Evolutionary conservation across 2,888 invertebrate genomes (phyloP).

Genomic region (Ctena decussata): DNA sequence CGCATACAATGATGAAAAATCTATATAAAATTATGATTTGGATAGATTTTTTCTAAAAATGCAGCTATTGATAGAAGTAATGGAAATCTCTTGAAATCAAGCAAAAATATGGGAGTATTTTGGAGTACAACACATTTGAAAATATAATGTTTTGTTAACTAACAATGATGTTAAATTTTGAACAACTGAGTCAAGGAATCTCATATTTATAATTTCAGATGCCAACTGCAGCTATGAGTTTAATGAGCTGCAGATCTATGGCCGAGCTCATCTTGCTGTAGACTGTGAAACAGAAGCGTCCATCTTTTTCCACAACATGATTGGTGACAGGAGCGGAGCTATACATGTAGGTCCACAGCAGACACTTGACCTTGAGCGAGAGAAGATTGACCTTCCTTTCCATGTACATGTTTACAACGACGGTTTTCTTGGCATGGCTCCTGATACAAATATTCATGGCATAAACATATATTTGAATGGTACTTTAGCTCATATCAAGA

Average conservation of each 20-base stretch:
- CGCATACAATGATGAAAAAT: no score
- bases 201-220: no score
- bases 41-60: no score
- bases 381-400: slow-evolving; percentile 77
- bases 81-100: no score
- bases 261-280: slow-evolving; percentile 77
- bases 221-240: slow-evolving; percentile 62
- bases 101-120: no score
- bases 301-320: slow-evolving; percentile 76
- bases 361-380: slow-evolving; percentile 72
- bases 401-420: slow-evolving; percentile 76
- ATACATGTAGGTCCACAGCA: slow-evolving; percentile 76
- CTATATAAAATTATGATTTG: no score
- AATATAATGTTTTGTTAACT: no score
- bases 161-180: no score
- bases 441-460: slow-evolving; percentile 74
- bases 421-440: slow-evolving; percentile 77
- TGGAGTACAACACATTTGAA: no score
- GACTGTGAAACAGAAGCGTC: slow-evolving; percentile 65
- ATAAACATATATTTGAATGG: slow-evolving; percentile 77
- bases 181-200: no score
- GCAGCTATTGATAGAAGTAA: no score
- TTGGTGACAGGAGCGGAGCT: slow-evolving; percentile 78
- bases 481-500: slow-evolving; percentile 72
- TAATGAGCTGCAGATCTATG: slow-evolving; percentile 79